phyloP scores from a whole-genome alignment of 2,888 invertebrate genomes.

The Neoitamus cyanurus region DNA sequence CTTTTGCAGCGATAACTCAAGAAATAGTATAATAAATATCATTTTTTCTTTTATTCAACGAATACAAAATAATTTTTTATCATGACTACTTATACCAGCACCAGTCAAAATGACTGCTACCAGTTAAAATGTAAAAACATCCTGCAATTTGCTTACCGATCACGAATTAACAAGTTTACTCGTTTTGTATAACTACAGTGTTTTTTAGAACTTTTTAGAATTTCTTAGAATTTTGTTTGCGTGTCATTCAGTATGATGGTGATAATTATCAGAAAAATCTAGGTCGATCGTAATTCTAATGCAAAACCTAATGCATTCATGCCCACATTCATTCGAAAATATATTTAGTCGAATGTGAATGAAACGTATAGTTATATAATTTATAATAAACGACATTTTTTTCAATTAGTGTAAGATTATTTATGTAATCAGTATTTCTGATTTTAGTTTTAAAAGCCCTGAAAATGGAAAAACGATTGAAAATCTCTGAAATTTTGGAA shows the following conservation, averaged over 20 bases:
- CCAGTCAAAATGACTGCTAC: neutral
- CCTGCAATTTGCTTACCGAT: neutral
- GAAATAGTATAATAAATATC: slow-evolving; percentile 24
- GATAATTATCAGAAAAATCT: slow-evolving; percentile 2
- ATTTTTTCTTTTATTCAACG: slow-evolving; percentile 25
- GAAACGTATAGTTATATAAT: neutral
- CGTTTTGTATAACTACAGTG: slow-evolving; percentile 28
- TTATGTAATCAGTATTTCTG: slow-evolving; percentile 33
- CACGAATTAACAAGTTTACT: slow-evolving; percentile 31
- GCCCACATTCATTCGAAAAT: slow-evolving; percentile 24
- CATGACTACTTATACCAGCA: slow-evolving; percentile 27
- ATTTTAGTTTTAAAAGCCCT: slow-evolving; percentile 19
- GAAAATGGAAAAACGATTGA: slow-evolving; percentile 35
- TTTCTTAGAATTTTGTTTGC: neutral
- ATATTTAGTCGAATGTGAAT: slow-evolving; percentile 28
- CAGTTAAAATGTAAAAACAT: neutral
- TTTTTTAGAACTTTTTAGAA: slow-evolving; percentile 6
- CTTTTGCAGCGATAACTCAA: slow-evolving; percentile 40
- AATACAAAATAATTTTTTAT: slow-evolving; percentile 38
- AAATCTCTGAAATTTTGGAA: slow-evolving; percentile 10
- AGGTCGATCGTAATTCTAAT: neutral
- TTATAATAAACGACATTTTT: slow-evolving; percentile 21
- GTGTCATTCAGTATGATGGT: slow-evolving; percentile 12
- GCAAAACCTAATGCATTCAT: slow-evolving; percentile 20
- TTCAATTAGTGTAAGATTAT: slow-evolving; percentile 17